Base-by-base conservation (phyloP, 1,140 invertebrate species). In the Drosophila pseudoananassae region DNA sequence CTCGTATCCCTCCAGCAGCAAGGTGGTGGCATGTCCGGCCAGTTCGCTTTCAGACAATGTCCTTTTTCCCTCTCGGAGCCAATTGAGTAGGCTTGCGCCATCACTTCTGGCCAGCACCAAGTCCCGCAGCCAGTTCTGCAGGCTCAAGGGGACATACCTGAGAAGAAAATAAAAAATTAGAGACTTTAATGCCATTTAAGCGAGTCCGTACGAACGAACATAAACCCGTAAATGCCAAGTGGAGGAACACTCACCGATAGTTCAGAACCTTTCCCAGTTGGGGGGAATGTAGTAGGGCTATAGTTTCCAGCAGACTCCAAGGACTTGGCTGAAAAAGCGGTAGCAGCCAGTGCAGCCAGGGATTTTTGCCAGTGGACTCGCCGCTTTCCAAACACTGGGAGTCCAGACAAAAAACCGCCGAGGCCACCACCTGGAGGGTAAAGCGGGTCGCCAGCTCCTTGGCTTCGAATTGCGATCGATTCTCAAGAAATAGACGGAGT, bases 1-100 rank as follows among this genome's bases (percentile, higher is more conserved):
- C 50, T 90, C 88, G 45, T 89, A 90, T 2, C 88, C 88, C 61
- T 90, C 87, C 3, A 90, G 38, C 10, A 90, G 49, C 46, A 89
- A 43, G 1, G 87, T 89, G 27, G 64, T 65, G 27, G 77, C 82
- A 52, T 90, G 84, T 4, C 84, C 87, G 0, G 70, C 43, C 6
- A 85, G 57, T 9, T 71, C 75, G 1, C n/a, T 23, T 7, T 7
- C 4, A 0, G 2, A 17, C 27, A 51, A 50, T 2, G 5, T 14
- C 6, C 63, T 23, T 8, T 61, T 66, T 46, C 47, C 63, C 8
- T 43, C 27, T 33, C 9, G 15, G 17, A 64, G 61, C 75, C 43
- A 82, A 23, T 60, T 77, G n/a, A 64, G 72, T 12, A 65, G 73
- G 47, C 57, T 70, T n/a, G 74, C 27, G 0, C 12, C 10, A 0